phyloP scores from a whole-genome alignment of 1,140 invertebrate genomes.

The Drosophila simulans region DNA sequence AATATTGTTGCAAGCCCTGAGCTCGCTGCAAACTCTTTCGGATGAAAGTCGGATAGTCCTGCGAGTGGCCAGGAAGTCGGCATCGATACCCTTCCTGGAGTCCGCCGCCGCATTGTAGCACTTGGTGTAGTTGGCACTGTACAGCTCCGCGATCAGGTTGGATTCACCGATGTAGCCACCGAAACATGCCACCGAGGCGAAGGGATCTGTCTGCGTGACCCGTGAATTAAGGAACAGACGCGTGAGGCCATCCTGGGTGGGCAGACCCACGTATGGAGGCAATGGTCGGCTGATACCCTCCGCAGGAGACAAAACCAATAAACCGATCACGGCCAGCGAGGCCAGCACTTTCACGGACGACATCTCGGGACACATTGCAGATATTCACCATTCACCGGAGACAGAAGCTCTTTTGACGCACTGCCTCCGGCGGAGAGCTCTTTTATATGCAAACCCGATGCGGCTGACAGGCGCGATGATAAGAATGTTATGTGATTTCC shows the following conservation, averaged over 20 bases:
- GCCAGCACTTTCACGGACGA: slow-evolving; percentile 25
- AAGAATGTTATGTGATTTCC: slow-evolving; percentile 66
- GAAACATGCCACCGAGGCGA: slow-evolving; percentile 69
- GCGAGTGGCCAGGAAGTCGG: slow-evolving; percentile 56
- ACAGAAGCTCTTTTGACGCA: slow-evolving; percentile 63
- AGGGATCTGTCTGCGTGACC: slow-evolving; percentile 64
- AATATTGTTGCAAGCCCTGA: slow-evolving; percentile 42
- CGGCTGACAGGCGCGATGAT: slow-evolving; percentile 41
- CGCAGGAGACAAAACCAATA: slow-evolving; percentile 19
- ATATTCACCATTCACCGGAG: background rate
- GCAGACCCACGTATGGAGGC: slow-evolving; percentile 63
- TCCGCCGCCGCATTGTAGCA: slow-evolving; percentile 45
- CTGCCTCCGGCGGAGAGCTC: slow-evolving; percentile 44
- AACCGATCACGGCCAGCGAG: slow-evolving; percentile 15
- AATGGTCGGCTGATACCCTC: slow-evolving; percentile 43
- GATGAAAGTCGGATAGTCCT: slow-evolving; percentile 46
- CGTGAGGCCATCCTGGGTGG: slow-evolving; percentile 67
- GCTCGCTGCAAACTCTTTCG: slow-evolving; percentile 42
- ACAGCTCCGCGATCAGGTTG: slow-evolving; percentile 61
- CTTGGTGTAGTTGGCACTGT: slow-evolving; percentile 56
- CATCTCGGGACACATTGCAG: slow-evolving; percentile 4
- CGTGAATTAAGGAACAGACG: slow-evolving; percentile 68
- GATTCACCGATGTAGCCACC: slow-evolving; percentile 74
- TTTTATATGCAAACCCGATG: slow-evolving; percentile 61
- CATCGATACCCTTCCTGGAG: slow-evolving; percentile 60